A percentile compares a stretch with the other conserved stretches of the same genome.
phyloP scores from a whole-genome alignment of 2,113 vertebrate genomes.

The Uropsilus gracilis region DNA sequence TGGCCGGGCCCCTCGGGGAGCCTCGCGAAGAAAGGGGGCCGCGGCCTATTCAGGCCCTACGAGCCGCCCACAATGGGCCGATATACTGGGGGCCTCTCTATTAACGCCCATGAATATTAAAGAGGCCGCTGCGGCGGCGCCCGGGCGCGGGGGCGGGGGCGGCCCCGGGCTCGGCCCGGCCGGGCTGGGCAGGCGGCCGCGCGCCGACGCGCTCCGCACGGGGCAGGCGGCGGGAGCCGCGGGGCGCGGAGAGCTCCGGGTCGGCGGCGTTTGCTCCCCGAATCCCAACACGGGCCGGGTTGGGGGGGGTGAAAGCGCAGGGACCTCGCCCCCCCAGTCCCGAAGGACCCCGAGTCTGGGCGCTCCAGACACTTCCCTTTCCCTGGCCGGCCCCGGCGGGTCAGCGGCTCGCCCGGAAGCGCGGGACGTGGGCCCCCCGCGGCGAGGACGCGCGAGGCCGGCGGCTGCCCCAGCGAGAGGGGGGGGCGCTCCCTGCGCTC shows the following conservation, averaged over 20 bases:
- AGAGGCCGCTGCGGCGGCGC: constrained; percentile 80
- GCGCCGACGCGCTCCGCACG: not conserved
- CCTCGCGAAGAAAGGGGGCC: constrained; percentile 90
- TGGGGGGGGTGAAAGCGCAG: not conserved
- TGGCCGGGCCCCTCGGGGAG: constrained; percentile 94
- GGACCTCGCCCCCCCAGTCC: not conserved
- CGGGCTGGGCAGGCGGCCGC: not conserved
- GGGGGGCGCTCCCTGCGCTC: too few species aligned
- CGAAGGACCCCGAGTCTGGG: not conserved
- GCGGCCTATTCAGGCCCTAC: constrained; percentile 91
- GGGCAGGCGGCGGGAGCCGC: too few species aligned
- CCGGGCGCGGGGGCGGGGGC: not conserved
- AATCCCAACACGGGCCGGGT: not conserved
- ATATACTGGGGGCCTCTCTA: constrained; percentile 93
- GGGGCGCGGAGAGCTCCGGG: not conserved
- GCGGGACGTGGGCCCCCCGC: accelerated
- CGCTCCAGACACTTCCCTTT: not conserved
- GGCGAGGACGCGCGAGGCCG: not conserved
- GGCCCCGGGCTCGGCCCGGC: not conserved
- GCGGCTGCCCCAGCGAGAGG: not conserved
- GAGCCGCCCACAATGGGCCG: constrained; percentile 93
- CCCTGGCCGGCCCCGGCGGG: not conserved
- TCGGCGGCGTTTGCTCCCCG: not conserved
- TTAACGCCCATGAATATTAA: constrained; percentile 99
- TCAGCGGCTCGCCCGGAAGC: not conserved